Base-by-base conservation (phyloP, 2,797 vertebrate species). In the Channallabes apus region DNA sequence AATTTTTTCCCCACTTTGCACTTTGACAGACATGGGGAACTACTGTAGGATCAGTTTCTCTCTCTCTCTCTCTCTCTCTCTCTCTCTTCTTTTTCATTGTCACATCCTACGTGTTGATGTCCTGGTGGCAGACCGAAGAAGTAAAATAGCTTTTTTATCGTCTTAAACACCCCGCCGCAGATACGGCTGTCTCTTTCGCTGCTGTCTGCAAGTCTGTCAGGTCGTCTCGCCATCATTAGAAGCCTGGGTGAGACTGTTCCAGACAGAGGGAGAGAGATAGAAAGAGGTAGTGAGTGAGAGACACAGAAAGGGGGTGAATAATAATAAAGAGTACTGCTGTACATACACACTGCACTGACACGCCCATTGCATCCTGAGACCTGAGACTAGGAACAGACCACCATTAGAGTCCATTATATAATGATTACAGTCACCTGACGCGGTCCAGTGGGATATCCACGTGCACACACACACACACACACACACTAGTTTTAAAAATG, bases 111-210 rank as follows among this genome's bases (percentile, higher is more conserved):
- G 61, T 85, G 85, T 86, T 85, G 87, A 85, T 51, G 29, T 80
- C n/a, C 32, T 86, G 78, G 41, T 51, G 73, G 77, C 54, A 88
- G 78, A 82, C 84, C 81, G 82, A 88, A 86, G 67, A 65, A 79
- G n/a, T 86, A 64, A 85, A 58, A 71, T 75, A 75, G 46, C 38
- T 56, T 86, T 59, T 79, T 71, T 86, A 77, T 68, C 59, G 72
- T 82, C 79, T 82, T 67, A 84, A 80, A 82, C 76, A 78, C 83
- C n/a, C 64, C 6, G 22, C 27, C 76, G 12, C 54, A 65, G 83
- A 85, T 85, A 85, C 14, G 51, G 29, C 29, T 85, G 83, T 85
- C 85, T 84, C 84, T 72, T 67, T 32, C 8, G 35, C 69, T 32
- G 54, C 73, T 38, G 59, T 67, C 72, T 84, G 78, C 32, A 15